Evolutionary conservation across 1,140 invertebrate species (phyloP).

Genomic region (Drosophila kepulauana): DNA sequence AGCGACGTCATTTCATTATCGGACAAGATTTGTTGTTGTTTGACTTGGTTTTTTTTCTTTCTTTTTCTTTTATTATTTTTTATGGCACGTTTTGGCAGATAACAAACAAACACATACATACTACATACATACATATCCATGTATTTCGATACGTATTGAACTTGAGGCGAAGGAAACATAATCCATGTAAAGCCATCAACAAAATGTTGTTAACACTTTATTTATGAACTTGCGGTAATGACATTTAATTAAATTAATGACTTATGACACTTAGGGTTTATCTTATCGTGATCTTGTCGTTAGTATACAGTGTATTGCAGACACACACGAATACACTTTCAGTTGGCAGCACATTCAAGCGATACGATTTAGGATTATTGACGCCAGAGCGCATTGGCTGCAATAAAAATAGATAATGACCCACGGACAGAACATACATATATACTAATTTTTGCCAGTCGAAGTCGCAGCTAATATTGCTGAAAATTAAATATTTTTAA

Average conservation of each 20-base stretch:
- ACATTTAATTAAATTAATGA: slow-evolving; percentile 13
- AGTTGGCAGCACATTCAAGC: slow-evolving; percentile 1
- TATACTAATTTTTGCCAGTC: neutral
- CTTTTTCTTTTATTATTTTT: slow-evolving; percentile 11
- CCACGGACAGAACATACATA: neutral
- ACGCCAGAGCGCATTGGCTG: slow-evolving; percentile 8
- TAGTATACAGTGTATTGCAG: neutral
- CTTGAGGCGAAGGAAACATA: neutral
- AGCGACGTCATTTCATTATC: slow-evolving; percentile 30
- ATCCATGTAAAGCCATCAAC: neutral
- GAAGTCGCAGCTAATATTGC: neutral
- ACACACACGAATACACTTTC: neutral
- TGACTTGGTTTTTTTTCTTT: neutral
- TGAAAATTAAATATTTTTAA: neutral
- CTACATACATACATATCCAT: neutral
- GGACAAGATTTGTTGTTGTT: slow-evolving; percentile 7
- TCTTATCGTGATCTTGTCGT: slow-evolving; percentile 2
- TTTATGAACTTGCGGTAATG: neutral
- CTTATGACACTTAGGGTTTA: slow-evolving; percentile 4
- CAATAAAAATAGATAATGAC: slow-evolving; percentile 24
- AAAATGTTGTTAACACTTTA: neutral
- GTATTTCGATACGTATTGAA: neutral
- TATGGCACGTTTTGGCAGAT: slow-evolving; percentile 13
- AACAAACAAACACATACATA: slow-evolving; percentile 12
- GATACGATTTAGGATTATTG: slow-evolving; percentile 5